phyloP scores from a whole-genome alignment of 2,797 vertebrate species.

The Petrocephalus schoutedeni region DNA sequence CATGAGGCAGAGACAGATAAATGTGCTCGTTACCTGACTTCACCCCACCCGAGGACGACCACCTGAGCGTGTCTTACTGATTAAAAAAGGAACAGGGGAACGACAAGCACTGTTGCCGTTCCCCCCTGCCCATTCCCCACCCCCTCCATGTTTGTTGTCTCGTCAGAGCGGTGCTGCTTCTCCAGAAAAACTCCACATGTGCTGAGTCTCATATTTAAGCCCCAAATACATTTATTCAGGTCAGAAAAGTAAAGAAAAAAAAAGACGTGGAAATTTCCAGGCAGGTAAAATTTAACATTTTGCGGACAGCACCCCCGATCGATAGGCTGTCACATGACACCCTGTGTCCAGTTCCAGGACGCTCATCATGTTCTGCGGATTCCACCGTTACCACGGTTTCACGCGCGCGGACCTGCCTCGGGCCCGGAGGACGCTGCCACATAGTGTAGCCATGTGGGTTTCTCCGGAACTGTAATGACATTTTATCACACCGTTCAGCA shows the following conservation, averaged over 20 bases:
- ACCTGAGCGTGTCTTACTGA: not conserved
- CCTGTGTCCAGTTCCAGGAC: not conserved
- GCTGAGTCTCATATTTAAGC: not conserved
- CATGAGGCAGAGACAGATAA: not conserved
- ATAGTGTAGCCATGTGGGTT: not conserved
- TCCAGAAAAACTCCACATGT: not conserved
- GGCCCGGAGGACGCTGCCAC: not conserved
- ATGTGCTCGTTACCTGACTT: not conserved
- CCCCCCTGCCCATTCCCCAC: not conserved
- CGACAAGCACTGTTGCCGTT: not conserved
- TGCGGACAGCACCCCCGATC: not conserved
- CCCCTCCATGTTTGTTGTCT: not conserved
- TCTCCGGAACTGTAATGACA: not conserved
- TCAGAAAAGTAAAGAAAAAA: not conserved
- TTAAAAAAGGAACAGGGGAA: not conserved
- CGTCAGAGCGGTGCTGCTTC: not conserved
- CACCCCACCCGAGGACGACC: not conserved
- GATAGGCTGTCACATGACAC: not conserved
- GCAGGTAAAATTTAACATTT: not conserved
- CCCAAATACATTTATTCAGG: constrained; percentile 8
- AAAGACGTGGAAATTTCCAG: not conserved
- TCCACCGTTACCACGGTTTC: not conserved
- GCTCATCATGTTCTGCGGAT: not conserved
- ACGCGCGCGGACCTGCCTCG: not conserved
- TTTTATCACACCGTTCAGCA: not conserved